Evolutionary conservation across 2,113 vertebrate genomes (phyloP), one percentile per base, ranked within the genome.

Genomic region (Aleadryas rufinucha): DNA sequence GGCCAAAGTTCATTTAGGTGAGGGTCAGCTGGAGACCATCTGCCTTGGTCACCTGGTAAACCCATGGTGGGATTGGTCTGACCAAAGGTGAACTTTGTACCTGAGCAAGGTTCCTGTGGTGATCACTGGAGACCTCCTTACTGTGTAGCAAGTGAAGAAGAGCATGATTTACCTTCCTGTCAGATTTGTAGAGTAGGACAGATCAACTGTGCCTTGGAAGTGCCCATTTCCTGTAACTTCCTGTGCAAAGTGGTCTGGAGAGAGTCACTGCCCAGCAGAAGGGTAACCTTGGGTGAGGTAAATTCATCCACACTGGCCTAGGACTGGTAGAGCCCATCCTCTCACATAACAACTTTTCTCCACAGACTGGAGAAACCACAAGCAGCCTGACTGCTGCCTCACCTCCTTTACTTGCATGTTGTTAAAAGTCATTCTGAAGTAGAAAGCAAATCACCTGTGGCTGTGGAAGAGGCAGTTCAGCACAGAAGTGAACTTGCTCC

Each of bases 271-370:
- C 37, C 7, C 42, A 63, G 45, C 33, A 22, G n/a, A 6, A 44
- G 15, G 47, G 35, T n/a, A 13, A 31, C 50, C 14, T 65, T 1
- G 2, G 16, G 31, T 54, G 27, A 30, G 22, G 31, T 47, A 6
- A 74, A 47, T 4, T 45, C 9, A 37, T 61, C 65, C 5, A 1
- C 44, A 16, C 22, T 66, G 3, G 14, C 8, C 3, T 22, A 39
- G 42, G 37, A 30, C 26, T 54, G n/a, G 33, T 45, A 31, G n/a
- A 70, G 22, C 26, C 37, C 3, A 24, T 78, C 28, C 5, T 37
- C 18, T 70, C 42, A 26, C 0, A 0, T 17, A 3, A 3, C 4
- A 5, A 3, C 6, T 77, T 22, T 44, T 47, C 6, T 63, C 26
- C 26, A 20, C 2, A 13, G 26, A 8, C 27, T 24, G 23, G 33